Evolutionary conservation across 1,140 invertebrate species (phyloP).

Genomic region (Sitodiplosis mosellana): DNA sequence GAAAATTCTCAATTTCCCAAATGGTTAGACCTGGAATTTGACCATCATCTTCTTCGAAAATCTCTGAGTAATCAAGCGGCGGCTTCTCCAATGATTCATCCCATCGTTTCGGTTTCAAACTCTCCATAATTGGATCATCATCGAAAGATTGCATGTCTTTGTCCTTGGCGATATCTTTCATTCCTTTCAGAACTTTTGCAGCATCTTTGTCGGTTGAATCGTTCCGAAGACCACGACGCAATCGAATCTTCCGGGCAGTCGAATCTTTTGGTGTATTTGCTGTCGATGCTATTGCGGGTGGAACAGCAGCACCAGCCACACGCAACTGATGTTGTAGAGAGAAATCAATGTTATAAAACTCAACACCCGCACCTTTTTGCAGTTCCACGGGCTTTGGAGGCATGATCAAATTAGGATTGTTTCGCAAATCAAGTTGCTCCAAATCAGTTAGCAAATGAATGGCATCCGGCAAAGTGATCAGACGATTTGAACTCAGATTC

Average conservation of each 20-base stretch:
- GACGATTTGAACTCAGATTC: constrained; percentile 78
- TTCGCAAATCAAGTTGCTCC: constrained; percentile 72
- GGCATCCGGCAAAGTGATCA: constrained; percentile 94
- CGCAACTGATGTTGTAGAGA: constrained; percentile 86
- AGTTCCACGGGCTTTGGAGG: constrained; percentile 83
- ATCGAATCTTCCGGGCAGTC: constrained; percentile 78
- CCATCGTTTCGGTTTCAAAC: constrained; percentile 64
- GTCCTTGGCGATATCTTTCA: constrained; percentile 91
- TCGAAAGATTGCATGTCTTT: constrained; percentile 10
- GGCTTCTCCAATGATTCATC: constrained; percentile 90
- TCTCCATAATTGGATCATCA: constrained; percentile 9
- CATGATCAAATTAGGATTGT: constrained; percentile 94
- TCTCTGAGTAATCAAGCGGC: constrained; percentile 94
- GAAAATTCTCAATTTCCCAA: constrained; percentile 99
- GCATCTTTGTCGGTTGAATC: constrained; percentile 69
- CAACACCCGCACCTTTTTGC: constrained; percentile 61
- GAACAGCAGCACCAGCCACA: constrained; percentile 75
- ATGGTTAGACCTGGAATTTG: constrained; percentile 72
- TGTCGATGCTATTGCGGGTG: constrained; percentile 45
- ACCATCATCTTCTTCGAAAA: constrained; percentile 95
- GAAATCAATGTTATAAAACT: constrained; percentile 99
- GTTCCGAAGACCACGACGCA: constrained; percentile 51
- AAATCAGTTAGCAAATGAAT: constrained; percentile 88
- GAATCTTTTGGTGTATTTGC: constrained; percentile 52
- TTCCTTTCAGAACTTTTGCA: constrained; percentile 89